Base-by-base conservation (phyloP, 2,113 vertebrate species). In the Dromaius novaehollandiae region DNA sequence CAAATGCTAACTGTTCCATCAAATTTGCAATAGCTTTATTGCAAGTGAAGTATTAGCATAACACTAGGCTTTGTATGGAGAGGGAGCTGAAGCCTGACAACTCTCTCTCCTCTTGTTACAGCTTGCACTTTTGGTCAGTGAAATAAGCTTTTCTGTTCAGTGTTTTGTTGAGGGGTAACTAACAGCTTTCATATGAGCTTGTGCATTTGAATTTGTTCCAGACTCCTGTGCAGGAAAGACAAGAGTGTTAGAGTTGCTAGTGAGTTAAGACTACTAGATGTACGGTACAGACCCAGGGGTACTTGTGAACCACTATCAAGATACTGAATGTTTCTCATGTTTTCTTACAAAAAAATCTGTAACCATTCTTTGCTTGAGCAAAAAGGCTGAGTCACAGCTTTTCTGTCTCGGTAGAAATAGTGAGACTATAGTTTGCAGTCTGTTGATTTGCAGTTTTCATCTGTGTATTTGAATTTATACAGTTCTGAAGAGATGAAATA, bases 241-340 rank as follows among this genome's bases (percentile, higher is more conserved):
- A 36, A 61, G 48, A 58, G 9, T 13, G 25, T 14, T n/a, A 28
- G 36, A 46, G 48, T 50, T 64, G 34, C 53, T 56, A 5, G 34
- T 76, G 63, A 65, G 19, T 53, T 79, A 53, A 0, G 0, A 8
- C 53, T 64, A 0, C 40, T 50, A 42, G 55, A 36, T 50, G 10
- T 1, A 19, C 0, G 0, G 48, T 71, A 21, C 34, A 48, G 40
- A 60, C 30, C 7, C 48, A 8, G 38, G 9, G 34, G 44, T 38
- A 30, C 46, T 75, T 81, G 28, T 34, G 64, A 40, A 19, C 53
- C 8, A 7, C 5, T 36, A 44, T 50, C 14, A 32, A 32, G 68
- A 32, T 58, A 11, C 46, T 16, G 42, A 50, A 22, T 5, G 21
- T 13, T 65, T 38, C 48, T 78, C 9, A 4, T 6, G 5, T 22